phyloP scores from a whole-genome alignment of 2,888 invertebrate genomes.

The Drosophila hamatofila region DNA sequence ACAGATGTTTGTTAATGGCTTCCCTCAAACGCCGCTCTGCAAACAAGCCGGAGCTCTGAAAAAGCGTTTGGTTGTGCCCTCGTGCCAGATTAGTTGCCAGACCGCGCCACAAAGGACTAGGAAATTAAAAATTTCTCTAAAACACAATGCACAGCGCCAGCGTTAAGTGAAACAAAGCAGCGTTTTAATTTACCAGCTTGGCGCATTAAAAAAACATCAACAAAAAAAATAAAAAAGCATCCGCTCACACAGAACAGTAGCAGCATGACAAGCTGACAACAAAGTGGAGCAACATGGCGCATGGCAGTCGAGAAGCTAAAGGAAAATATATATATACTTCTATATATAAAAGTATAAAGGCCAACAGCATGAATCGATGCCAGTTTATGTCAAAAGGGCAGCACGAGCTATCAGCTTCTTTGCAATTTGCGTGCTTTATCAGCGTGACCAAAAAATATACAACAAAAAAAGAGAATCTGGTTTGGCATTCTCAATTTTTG shows the following conservation, averaged over 20 bases:
- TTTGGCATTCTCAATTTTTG: conserved; percentile 40
- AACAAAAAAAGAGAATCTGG: not conserved
- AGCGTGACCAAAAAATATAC: conserved; percentile 30
- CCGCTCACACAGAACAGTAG: conserved; percentile 15
- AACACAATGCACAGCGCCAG: conserved; percentile 52
- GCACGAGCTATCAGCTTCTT: conserved; percentile 43
- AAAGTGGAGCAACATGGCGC: conserved; percentile 41
- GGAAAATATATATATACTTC: not conserved
- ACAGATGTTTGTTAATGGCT: conserved; percentile 68
- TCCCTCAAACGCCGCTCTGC: conserved; percentile 23
- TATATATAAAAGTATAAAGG: conserved; percentile 6
- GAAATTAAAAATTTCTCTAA: conserved; percentile 68
- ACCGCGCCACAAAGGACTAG: conserved; percentile 57
- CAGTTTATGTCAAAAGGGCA: conserved; percentile 50
- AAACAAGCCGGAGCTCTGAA: conserved; percentile 28
- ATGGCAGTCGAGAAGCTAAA: conserved; percentile 13
- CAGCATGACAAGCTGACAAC: conserved; percentile 35
- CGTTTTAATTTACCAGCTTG: conserved; percentile 67
- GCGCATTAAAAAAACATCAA: conserved; percentile 35
- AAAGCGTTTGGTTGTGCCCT: conserved; percentile 24
- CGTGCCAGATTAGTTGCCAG: conserved; percentile 62
- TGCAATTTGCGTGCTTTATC: conserved; percentile 54
- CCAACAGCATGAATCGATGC: conserved; percentile 30
- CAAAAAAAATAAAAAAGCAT: conserved; percentile 9
- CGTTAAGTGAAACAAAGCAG: conserved; percentile 71